Evolutionary conservation across 30 jellyfish, hydroid and myxozoan species (phyloP).

Genomic region (Cassiopea xamachana): DNA sequence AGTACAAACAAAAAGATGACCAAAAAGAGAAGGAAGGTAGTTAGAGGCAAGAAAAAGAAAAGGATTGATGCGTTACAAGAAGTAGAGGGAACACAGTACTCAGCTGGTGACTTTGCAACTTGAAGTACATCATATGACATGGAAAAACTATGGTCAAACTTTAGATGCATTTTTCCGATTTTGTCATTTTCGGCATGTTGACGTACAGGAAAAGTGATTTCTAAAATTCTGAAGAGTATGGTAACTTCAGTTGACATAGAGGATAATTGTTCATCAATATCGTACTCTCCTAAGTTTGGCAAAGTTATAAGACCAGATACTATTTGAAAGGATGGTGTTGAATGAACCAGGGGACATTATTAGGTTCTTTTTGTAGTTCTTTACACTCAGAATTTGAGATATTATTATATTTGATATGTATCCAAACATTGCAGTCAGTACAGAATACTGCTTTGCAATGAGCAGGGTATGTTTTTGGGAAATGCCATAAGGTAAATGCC

Average conservation of each 20-base stretch:
- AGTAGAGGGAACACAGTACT: constrained; percentile 12
- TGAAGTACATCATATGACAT: background rate
- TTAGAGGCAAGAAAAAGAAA: background rate
- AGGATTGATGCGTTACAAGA: background rate
- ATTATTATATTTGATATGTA: constrained; percentile 44
- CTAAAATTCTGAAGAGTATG: background rate
- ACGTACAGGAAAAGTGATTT: background rate
- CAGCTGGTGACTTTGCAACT: background rate
- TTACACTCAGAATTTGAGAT: constrained; percentile 20
- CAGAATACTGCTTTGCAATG: constrained; percentile 3
- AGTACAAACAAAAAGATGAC: background rate
- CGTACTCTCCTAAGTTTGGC: constrained; percentile 53
- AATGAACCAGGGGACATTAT: constrained; percentile 23
- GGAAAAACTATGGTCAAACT: background rate
- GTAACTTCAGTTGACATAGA: constrained; percentile 46
- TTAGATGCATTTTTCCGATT: background rate
- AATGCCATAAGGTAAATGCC: constrained; percentile 25
- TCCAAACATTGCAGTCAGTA: constrained; percentile 42
- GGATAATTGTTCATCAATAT: constrained; percentile 49
- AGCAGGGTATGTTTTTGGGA: constrained; percentile 8
- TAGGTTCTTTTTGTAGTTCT: constrained; percentile 3
- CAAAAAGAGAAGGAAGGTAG: background rate
- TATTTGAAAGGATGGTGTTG: constrained; percentile 39
- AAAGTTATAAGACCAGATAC: constrained; percentile 19
- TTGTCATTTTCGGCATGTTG: background rate